Base-by-base conservation (phyloP, 2,113 vertebrate species). In the Vidua chalybeata region DNA sequence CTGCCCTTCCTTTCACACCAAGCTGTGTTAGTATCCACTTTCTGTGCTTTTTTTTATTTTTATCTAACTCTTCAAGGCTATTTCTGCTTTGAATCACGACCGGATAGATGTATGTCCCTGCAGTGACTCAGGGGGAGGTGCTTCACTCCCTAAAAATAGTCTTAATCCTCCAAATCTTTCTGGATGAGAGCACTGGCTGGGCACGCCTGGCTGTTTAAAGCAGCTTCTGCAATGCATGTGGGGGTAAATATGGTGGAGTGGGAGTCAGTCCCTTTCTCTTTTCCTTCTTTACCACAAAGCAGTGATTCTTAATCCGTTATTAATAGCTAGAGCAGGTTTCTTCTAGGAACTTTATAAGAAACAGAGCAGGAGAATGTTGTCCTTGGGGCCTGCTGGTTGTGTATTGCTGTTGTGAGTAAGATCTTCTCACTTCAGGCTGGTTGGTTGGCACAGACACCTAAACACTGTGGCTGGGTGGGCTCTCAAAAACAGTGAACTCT, bases 61-160 rank as follows among this genome's bases (percentile, higher is more conserved):
- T 59, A 30, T 68, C 71, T 64, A 33, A 76, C 64, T 61, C 59
- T 74, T 69, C 59, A 69, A 69, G 92, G 77, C 7, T 93, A 51
- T 91, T 87, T 93, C 71, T 88, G 54, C 46, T 71, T 71, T 26
- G 67, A 58, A 82, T 93, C 73, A 28, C 0, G 33, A 67, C 69
- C 0, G 2, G 56, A 16, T 84, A 28, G 74, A 59, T 79, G 30
- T n/a, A 8, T 55, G 58, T 92, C 85, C 88, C 78, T 46, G 6
- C 75, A 17, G 75, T 92, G 93, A 88, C 91, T 96, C 52, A 59
- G 64, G 59, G 81, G 90, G 90, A 87, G 88, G 91, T 58, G 78
- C 71, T 83, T 90, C 22, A 0, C 35, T 93, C 72, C 83, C 93
- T 93, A 96, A 90, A 94, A 88, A 93, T 94, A 93, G 83, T 46